Percentiles rank a stretch among this genome's conserved stretches.
phyloP scores from a whole-genome alignment of 2,797 vertebrate genomes.

The Hemibagrus guttatus region DNA sequence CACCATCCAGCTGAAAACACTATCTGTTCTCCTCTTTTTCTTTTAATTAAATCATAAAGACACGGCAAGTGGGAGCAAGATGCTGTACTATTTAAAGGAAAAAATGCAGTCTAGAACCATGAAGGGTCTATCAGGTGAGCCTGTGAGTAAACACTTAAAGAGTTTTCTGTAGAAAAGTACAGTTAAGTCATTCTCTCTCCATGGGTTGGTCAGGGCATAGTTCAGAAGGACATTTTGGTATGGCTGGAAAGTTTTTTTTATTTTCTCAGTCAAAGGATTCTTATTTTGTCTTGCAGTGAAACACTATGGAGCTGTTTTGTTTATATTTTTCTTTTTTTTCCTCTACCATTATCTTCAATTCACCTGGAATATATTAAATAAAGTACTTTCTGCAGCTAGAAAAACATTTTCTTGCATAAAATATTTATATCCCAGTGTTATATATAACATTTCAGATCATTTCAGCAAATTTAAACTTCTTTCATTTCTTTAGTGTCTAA shows the following conservation, averaged over 20 bases:
- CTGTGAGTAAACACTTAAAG: not conserved
- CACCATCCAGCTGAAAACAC: not conserved
- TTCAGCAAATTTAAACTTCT: not conserved
- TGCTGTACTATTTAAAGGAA: not conserved
- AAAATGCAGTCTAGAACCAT: not conserved
- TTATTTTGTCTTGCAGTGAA: not conserved
- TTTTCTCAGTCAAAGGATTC: not conserved
- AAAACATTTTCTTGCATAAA: not conserved
- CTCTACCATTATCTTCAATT: not conserved
- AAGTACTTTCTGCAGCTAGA: not conserved
- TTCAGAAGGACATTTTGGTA: not conserved
- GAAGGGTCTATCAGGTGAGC: not conserved
- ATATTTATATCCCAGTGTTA: not conserved
- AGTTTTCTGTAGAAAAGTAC: not conserved
- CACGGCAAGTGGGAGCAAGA: not conserved
- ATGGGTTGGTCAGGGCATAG: not conserved
- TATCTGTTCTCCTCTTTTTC: not conserved
- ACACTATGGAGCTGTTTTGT: not conserved
- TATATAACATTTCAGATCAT: not conserved
- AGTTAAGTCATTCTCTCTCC: not conserved
- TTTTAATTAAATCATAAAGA: not conserved
- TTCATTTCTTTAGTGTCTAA: not conserved
- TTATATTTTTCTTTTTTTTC: not conserved
- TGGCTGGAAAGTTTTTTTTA: not conserved
- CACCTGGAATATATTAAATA: too few species aligned